Conservation (phyloP, 2,113 vertebrate genomes). For the Archocentrus centrarchus region DNA sequence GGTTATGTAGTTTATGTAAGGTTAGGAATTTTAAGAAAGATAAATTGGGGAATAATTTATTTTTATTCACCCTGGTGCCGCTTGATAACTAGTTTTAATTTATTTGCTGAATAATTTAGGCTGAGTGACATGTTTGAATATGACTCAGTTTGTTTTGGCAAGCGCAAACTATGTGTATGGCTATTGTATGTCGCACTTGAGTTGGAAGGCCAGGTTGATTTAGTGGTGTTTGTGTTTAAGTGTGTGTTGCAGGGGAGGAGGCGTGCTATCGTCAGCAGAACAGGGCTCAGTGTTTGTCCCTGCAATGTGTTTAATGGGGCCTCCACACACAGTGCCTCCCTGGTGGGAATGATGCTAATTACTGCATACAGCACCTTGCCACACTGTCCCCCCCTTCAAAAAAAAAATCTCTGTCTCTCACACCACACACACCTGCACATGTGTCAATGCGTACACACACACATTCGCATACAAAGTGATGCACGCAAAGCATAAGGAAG, state of each 20-base stretch:
- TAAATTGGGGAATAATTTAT: constrained; percentile 1
- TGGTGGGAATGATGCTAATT: constrained; percentile 71
- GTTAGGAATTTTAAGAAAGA: background rate
- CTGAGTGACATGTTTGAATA: constrained; percentile 7
- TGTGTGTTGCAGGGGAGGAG: constrained; percentile 30
- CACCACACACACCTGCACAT: constrained; percentile 14
- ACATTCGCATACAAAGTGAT: background rate
- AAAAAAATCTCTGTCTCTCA: background rate
- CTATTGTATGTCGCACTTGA: constrained; percentile 25
- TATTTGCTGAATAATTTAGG: background rate
- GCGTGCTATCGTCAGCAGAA: constrained; percentile 67
- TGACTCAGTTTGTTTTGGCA: constrained; percentile 22
- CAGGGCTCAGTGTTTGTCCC: constrained; percentile 58
- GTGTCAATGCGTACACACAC: background rate
- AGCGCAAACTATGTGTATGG: constrained; percentile 8
- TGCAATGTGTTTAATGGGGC: constrained; percentile 70
- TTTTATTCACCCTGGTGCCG: background rate
- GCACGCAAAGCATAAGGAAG: constrained; percentile 9
- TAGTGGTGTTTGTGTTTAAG: constrained; percentile 48
- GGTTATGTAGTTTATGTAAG: background rate
- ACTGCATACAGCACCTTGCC: constrained; percentile 55
- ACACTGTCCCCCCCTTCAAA: constrained; percentile 21
- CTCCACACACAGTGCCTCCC: constrained; percentile 58
- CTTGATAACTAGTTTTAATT: background rate
- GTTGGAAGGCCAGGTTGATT: constrained; percentile 61